Evolutionary conservation across 1,140 invertebrate species (phyloP).

Genomic region (Musca domestica): DNA sequence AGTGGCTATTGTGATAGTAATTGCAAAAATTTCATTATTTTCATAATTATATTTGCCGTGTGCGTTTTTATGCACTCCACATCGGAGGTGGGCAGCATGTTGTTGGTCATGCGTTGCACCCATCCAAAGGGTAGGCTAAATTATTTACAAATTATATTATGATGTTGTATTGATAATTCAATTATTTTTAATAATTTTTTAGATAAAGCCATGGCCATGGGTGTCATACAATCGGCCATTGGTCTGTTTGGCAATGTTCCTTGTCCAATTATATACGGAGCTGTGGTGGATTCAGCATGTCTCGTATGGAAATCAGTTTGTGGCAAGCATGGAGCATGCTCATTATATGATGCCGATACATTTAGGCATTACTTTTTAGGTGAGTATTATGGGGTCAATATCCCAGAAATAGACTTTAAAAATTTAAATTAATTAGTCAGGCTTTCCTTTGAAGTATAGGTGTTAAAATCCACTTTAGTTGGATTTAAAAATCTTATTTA

Average conservation of each 20-base stretch:
- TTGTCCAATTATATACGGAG: slow-evolving; percentile 89
- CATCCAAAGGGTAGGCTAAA: slow-evolving; percentile 66
- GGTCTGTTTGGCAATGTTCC: slow-evolving; percentile 91
- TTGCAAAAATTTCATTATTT: slow-evolving; percentile 77
- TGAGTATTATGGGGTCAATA: slow-evolving; percentile 49
- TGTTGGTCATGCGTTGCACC: slow-evolving; percentile 86
- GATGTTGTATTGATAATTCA: neutral
- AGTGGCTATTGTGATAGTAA: slow-evolving; percentile 76
- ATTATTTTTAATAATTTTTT: neutral
- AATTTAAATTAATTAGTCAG: too few relatives aligned
- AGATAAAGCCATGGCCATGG: slow-evolving; percentile 92
- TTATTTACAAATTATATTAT: neutral
- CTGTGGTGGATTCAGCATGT: slow-evolving; percentile 88
- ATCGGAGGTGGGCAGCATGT: slow-evolving; percentile 86
- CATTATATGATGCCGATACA: slow-evolving; percentile 78
- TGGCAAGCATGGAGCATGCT: slow-evolving; percentile 77
- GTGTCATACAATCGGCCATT: slow-evolving; percentile 89
- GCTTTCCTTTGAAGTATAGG: too few relatives aligned
- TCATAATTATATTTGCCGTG: slow-evolving; percentile 81
- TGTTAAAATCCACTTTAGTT: too few relatives aligned
- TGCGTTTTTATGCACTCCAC: slow-evolving; percentile 90
- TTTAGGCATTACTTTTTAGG: slow-evolving; percentile 85
- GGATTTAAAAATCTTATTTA: too few relatives aligned
- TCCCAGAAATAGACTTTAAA: too few relatives aligned
- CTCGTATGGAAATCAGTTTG: slow-evolving; percentile 82